Evolutionary conservation across 2,888 invertebrate genomes (phyloP).

Genomic region (Priocnemis perturbator): DNA sequence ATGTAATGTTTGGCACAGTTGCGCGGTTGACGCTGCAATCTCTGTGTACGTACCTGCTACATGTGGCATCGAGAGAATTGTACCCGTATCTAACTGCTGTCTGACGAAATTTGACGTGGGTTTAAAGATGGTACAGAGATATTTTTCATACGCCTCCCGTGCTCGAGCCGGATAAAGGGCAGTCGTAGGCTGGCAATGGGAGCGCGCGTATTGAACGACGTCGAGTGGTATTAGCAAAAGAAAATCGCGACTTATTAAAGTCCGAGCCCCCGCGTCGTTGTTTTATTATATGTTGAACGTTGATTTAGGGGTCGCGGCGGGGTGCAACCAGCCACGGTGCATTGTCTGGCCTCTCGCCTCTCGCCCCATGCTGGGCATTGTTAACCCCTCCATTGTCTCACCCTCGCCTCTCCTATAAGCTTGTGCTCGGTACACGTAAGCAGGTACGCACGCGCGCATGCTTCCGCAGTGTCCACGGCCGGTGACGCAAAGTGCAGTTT

Average conservation of each 20-base stretch:
- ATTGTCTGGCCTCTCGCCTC: slow-evolving; percentile 69
- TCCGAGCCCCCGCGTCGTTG: slow-evolving; percentile 52
- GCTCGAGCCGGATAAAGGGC: not conserved
- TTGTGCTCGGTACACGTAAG: not conserved
- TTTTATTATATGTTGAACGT: slow-evolving; percentile 72
- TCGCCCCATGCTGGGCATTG: slow-evolving; percentile 69
- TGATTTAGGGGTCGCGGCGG: slow-evolving; percentile 69
- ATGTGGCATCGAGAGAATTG: no score
- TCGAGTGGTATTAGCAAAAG: slow-evolving; percentile 42
- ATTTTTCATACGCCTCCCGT: no score
- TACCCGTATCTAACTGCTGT: not conserved
- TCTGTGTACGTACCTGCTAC: no score
- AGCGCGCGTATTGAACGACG: slow-evolving; percentile 1
- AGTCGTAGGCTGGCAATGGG: not conserved
- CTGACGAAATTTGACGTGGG: not conserved
- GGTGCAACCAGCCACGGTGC: slow-evolving; percentile 59
- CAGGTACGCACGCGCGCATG: slow-evolving; percentile 31
- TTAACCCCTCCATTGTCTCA: slow-evolving; percentile 69
- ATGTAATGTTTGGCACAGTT: no score
- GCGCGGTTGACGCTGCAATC: no score
- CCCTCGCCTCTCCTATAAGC: slow-evolving; percentile 19
- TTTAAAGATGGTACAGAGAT: no score
- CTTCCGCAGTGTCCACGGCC: slow-evolving; percentile 27
- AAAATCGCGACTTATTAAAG: slow-evolving; percentile 69
- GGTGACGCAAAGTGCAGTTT: slow-evolving; percentile 41